Evolutionary conservation across 2,113 vertebrate genomes (phyloP).

Genomic region (Stercorarius parasiticus): DNA sequence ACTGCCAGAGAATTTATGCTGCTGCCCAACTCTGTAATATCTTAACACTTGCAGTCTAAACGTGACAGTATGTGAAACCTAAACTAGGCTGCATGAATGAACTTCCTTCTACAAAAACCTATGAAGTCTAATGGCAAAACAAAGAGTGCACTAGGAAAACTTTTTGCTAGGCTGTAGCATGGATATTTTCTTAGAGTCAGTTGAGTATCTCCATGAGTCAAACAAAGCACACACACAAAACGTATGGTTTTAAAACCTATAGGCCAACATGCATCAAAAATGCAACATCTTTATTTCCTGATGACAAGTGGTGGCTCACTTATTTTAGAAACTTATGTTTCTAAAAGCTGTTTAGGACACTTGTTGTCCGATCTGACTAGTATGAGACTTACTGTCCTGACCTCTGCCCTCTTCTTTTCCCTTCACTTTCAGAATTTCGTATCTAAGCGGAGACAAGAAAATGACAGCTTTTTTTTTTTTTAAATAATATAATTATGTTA

Average conservation of each 20-base stretch:
- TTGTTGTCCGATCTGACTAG: background rate
- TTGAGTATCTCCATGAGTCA: background rate
- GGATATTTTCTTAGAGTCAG: background rate
- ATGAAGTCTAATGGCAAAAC: background rate
- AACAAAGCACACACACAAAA: background rate
- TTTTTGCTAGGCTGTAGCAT: background rate
- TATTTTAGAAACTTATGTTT: too few relatives aligned
- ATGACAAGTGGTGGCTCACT: background rate
- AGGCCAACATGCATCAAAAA: background rate
- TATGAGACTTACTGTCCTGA: background rate
- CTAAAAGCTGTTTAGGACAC: background rate
- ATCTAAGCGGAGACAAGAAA: background rate
- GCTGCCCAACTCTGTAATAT: background rate
- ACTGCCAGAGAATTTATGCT: background rate
- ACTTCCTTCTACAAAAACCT: background rate
- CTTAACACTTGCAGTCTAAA: background rate
- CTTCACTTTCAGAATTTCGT: background rate
- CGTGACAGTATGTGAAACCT: background rate
- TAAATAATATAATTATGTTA: background rate
- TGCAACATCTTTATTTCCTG: background rate
- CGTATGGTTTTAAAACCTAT: background rate
- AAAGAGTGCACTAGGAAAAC: background rate
- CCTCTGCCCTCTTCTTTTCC: background rate
- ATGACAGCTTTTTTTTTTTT: background rate
- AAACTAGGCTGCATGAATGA: background rate